Base-by-base conservation (phyloP, 2,113 vertebrate species). In the Amphiprion ocellaris region DNA sequence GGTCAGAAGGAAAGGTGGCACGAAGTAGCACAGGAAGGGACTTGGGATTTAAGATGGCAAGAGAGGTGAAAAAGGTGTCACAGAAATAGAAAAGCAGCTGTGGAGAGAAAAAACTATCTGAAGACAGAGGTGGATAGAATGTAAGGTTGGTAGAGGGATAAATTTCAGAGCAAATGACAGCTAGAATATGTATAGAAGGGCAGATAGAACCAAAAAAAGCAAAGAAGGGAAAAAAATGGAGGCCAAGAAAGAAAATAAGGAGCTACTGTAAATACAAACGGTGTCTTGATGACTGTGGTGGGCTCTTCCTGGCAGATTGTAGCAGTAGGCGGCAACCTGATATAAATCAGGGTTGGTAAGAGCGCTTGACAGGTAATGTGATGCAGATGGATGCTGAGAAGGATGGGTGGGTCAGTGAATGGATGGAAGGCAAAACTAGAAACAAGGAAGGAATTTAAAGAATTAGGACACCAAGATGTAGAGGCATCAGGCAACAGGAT, bases 1-100 rank as follows among this genome's bases (percentile, higher is more conserved):
- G 64, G 61, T 85, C 54, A 26, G 59, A 74, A 39, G 76, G 58
- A 54, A 68, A 79, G 24, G 68, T 71, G 30, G 74, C 21, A 65
- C 21, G 63, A 66, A 76, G 50, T 72, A 52, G 28, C 58, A 62
- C 23, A 24, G 66, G 65, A 70, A 50, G 30, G 63, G 74, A 33
- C 41, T 69, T 23, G 60, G 69, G 46, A 52, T 39, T 71, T 53
- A 60, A 68, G 71, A 10, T 67, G 46, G 52, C 11, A 44, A 79
- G 66, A 47, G 55, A 82, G 26, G 41, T 54, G 54, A 62, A 39
- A 69, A 23, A 41, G 14, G 19, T 61, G 65, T 58, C 69, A 83
- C 75, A 63, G 64, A 79, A 79, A 64, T 63, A 72, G 62, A 68
- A 68, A 69, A 24, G 24, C 33, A 37, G 30, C 49, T 74, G 17